Conservation (phyloP, 2,113 vertebrate genomes). For the Scatophagus argus region DNA sequence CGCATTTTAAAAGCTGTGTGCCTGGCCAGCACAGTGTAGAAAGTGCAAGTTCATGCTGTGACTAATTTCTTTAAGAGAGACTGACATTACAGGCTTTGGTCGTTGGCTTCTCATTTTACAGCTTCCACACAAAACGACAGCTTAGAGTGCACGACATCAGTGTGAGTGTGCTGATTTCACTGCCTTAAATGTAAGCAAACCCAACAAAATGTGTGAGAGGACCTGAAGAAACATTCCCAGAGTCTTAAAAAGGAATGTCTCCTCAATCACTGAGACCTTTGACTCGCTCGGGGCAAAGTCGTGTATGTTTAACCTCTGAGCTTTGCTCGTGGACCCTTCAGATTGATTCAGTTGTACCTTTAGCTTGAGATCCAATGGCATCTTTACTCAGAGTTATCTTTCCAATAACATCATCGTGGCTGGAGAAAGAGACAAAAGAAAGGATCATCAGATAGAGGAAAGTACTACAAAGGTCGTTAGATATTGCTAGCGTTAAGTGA, state of each 20-base stretch:
- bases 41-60: slow-evolving; percentile 7
- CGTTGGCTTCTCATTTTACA: slow-evolving; percentile 19
- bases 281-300: slow-evolving; percentile 30
- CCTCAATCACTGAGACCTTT: slow-evolving; percentile 47
- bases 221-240: slow-evolving; percentile 63
- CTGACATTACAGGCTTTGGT: slow-evolving; percentile 1
- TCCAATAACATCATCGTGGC: slow-evolving; percentile 92
- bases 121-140: slow-evolving; percentile 2
- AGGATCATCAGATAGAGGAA: slow-evolving; percentile 11
- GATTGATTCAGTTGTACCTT: slow-evolving; percentile 81
- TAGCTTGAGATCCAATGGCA: slow-evolving; percentile 84
- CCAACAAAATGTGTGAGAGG: slow-evolving; percentile 25
- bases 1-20: slow-evolving; percentile 10
- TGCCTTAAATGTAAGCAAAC: slow-evolving; percentile 12
- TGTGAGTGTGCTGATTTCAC: neutral
- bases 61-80: slow-evolving; percentile 18
- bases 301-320: slow-evolving; percentile 65
- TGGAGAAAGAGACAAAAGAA: slow-evolving; percentile 63
- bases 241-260: slow-evolving; percentile 29
- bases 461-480: slow-evolving; percentile 2
- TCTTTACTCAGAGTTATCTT: slow-evolving; percentile 90
- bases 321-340: slow-evolving; percentile 26
- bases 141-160: slow-evolving; percentile 15
- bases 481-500: neutral
- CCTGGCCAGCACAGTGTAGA: slow-evolving; percentile 7